phyloP scores from a whole-genome alignment of 2,797 vertebrate species.

The Acrocephalus scirpaceus region DNA sequence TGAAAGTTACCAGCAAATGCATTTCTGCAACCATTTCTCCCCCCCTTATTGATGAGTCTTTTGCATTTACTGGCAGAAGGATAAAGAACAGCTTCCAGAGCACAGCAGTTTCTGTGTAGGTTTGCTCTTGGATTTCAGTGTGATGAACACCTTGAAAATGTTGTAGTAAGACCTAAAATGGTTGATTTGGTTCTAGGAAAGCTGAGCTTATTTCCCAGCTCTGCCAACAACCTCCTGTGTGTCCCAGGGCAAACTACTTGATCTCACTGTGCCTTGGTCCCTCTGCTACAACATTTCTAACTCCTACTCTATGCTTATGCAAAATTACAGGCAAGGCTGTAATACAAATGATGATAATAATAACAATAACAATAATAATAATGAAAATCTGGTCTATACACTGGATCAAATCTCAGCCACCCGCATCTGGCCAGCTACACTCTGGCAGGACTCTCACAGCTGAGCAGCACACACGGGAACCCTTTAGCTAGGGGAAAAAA shows the following conservation, averaged over 20 bases:
- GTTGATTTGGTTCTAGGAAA: neutral
- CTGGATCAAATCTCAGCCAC: slow-evolving; percentile 9
- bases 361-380: neutral
- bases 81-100: neutral
- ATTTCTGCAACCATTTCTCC: slow-evolving; percentile 28
- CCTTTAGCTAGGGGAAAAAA: neutral
- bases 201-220: neutral
- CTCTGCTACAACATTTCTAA: neutral
- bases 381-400: neutral
- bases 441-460: slow-evolving; percentile 11
- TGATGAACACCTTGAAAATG: neutral
- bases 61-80: neutral
- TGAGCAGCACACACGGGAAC: neutral
- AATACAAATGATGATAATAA: neutral
- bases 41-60: neutral
- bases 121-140: neutral
- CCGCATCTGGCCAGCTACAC: neutral
- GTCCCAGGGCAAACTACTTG: neutral
- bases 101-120: neutral
- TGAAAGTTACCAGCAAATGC: slow-evolving; percentile 59
- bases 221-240: neutral
- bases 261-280: neutral
- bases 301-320: neutral
- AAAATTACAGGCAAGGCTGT: neutral
- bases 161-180: neutral